Conservation (phyloP, 1,140 invertebrate species). For the Conus ventricosus region DNA sequence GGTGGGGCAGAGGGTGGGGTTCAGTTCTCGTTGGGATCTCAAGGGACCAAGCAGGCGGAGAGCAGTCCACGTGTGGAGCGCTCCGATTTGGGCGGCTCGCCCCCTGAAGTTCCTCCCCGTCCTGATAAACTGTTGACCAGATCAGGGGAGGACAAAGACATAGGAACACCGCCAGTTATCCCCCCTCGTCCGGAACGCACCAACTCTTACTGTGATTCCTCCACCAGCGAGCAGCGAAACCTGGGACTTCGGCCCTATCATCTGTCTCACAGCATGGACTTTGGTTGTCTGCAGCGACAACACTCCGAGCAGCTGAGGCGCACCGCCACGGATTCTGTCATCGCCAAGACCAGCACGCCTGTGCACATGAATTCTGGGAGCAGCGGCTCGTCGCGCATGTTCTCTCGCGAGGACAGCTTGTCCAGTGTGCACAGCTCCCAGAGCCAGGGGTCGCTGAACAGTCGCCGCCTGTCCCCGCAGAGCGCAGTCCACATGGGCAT, state of each 20-base stretch:
- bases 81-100: slow-evolving; percentile 36
- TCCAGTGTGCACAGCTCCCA: slow-evolving; percentile 31
- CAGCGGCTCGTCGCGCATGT: slow-evolving; percentile 30
- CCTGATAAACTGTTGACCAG: slow-evolving; percentile 17
- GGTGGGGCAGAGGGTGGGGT: slow-evolving; percentile 23
- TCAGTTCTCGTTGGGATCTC: slow-evolving; percentile 48
- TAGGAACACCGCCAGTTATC: not conserved
- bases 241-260: slow-evolving; percentile 49
- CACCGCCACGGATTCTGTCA: slow-evolving; percentile 68
- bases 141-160: not conserved
- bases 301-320: slow-evolving; percentile 58
- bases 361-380: slow-evolving; percentile 46
- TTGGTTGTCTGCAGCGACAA: slow-evolving; percentile 52
- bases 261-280: slow-evolving; percentile 67
- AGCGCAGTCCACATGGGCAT: slow-evolving; percentile 70
- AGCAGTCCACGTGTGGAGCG: slow-evolving; percentile 47
- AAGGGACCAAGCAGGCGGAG: slow-evolving; percentile 48
- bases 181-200: slow-evolving; percentile 34
- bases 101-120: slow-evolving; percentile 49
- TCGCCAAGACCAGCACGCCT: slow-evolving; percentile 55
- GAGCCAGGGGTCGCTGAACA: slow-evolving; percentile 31
- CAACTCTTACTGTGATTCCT: slow-evolving; percentile 35
- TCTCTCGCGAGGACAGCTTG: slow-evolving; percentile 57
- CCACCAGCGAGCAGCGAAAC: slow-evolving; percentile 23
- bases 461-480: slow-evolving; percentile 61